Evolutionary conservation across 2,113 vertebrate species (phyloP).

Genomic region (Grus americana): DNA sequence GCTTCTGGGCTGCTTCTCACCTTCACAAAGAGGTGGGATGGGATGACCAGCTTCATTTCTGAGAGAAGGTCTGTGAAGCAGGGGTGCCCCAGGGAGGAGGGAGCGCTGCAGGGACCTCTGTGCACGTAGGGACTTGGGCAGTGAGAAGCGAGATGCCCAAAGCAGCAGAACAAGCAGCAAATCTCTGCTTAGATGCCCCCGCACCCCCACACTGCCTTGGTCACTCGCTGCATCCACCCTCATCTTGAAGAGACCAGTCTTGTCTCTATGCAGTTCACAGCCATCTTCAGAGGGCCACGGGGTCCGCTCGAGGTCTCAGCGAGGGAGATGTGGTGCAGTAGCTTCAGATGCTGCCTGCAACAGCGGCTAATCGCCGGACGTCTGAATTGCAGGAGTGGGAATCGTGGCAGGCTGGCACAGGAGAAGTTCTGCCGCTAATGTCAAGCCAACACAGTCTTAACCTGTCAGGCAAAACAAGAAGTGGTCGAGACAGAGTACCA

Average conservation of each 20-base stretch:
- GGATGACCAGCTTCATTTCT: too few relatives aligned
- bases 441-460: conserved; percentile 14
- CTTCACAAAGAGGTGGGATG: not conserved
- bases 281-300: not conserved
- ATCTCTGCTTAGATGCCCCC: not conserved
- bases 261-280: not conserved
- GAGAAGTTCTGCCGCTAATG: not conserved
- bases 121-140: not conserved
- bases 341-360: not conserved
- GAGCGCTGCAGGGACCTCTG: not conserved
- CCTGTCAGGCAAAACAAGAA: conserved; percentile 45
- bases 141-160: not conserved
- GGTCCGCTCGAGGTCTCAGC: not conserved
- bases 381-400: not conserved
- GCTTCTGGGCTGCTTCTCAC: not conserved
- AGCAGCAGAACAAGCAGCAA: not conserved
- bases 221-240: not conserved
- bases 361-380: not conserved
- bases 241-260: not conserved
- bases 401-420: not conserved
- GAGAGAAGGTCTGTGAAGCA: not conserved
- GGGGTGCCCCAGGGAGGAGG: not conserved
- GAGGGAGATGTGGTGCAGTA: not conserved
- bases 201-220: not conserved
- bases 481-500: conserved; percentile 16